Evolutionary conservation across 2,888 invertebrate species (phyloP).

Genomic region (Rhopalosiphum nymphaeae): DNA sequence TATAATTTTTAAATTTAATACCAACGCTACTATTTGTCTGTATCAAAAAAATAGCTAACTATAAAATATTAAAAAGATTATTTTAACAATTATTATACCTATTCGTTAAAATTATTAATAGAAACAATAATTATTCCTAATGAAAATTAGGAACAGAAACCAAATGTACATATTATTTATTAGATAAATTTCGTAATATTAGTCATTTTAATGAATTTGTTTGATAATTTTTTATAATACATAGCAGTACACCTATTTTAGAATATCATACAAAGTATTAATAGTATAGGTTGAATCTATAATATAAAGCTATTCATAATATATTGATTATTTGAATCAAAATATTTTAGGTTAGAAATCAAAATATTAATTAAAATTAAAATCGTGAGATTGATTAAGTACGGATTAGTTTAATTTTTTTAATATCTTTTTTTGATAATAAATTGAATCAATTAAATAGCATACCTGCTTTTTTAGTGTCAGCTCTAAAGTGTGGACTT

Average conservation of each 20-base stretch:
- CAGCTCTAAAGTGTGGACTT: conserved; percentile 55
- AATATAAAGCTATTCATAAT: background rate
- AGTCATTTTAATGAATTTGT: background rate
- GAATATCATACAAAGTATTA: background rate
- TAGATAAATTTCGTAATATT: background rate
- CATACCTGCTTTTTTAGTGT: conserved; percentile 63
- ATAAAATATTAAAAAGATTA: background rate
- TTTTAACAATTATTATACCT: background rate
- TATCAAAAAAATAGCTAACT: background rate
- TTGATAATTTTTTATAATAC: background rate
- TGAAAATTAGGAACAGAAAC: background rate
- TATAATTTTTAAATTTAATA: background rate
- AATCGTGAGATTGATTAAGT: background rate
- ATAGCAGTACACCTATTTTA: background rate
- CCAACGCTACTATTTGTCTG: background rate
- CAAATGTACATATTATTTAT: background rate
- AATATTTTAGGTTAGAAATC: background rate
- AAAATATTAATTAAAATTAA: background rate
- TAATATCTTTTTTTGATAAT: background rate
- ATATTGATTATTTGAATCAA: background rate
- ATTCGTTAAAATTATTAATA: background rate
- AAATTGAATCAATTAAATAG: background rate
- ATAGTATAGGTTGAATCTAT: background rate
- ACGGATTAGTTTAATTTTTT: background rate
- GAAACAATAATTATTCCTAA: background rate